phyloP scores from a whole-genome alignment of 2,888 invertebrate species.

The Lycaena phlaeas region DNA sequence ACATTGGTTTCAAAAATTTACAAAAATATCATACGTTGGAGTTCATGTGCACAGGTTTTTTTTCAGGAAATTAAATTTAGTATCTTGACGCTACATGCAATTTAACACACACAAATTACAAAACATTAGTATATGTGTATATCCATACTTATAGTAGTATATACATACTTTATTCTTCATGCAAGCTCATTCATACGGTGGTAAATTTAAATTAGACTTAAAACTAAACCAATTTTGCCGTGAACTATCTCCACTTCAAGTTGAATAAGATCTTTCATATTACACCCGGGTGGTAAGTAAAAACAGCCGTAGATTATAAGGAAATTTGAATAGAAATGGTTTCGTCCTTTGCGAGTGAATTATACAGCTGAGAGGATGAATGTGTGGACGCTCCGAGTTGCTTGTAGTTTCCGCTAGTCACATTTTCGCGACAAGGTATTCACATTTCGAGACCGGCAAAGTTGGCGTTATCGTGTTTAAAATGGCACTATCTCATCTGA shows the following conservation, averaged over 20 bases:
- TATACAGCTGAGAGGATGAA: slow-evolving; percentile 24
- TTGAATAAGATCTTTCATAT: slow-evolving; percentile 1
- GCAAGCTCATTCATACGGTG: too few species aligned
- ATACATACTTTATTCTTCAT: too few species aligned
- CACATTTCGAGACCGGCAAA: slow-evolving; percentile 71
- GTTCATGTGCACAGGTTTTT: too few species aligned
- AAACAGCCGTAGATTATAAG: slow-evolving; percentile 24
- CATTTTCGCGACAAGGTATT: slow-evolving; percentile 73
- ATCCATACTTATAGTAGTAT: too few species aligned
- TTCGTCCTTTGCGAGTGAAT: slow-evolving; percentile 21
- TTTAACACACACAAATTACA: too few species aligned
- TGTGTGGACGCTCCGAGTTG: slow-evolving; percentile 52
- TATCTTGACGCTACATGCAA: too few species aligned
- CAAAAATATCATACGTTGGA: too few species aligned
- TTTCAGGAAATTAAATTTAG: too few species aligned
- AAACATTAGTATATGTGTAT: too few species aligned
- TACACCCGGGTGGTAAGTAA: slow-evolving; percentile 6
- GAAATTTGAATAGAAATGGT: slow-evolving; percentile 42
- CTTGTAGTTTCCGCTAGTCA: slow-evolving; percentile 72
- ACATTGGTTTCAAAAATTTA: too few species aligned
- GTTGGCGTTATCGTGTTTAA: slow-evolving; percentile 71
- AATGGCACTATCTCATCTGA: slow-evolving; percentile 69
- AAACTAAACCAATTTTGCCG: not conserved
- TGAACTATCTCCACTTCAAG: not conserved
- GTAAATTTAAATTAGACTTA: slow-evolving; percentile 1